Percentiles rank a stretch among this genome's conserved stretches.
phyloP scores from a whole-genome alignment of 2,888 invertebrate genomes.

The Rotaria sp. region DNA sequence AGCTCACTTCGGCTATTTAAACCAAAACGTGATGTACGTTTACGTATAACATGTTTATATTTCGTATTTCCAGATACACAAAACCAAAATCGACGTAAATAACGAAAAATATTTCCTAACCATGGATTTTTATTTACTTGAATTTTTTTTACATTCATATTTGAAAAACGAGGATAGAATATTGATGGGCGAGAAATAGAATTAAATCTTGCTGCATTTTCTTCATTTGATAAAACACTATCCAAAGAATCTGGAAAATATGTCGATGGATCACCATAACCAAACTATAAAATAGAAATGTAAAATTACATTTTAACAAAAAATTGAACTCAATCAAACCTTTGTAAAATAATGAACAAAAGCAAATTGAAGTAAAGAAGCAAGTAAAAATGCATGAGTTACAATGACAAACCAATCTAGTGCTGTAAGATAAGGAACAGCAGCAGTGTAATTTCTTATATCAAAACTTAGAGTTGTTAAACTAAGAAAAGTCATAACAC shows the following conservation, averaged over 20 bases:
- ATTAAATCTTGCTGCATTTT: not conserved
- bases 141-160: not conserved
- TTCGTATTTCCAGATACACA: slow-evolving; percentile 29
- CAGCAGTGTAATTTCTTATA: slow-evolving; percentile 72
- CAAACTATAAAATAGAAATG: not conserved
- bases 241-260: not conserved
- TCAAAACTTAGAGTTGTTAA: slow-evolving; percentile 76
- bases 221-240: not conserved
- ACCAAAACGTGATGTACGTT: slow-evolving; percentile 31
- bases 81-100: slow-evolving; percentile 32
- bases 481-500: slow-evolving; percentile 65
- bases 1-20: slow-evolving; percentile 72
- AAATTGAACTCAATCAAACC: not conserved
- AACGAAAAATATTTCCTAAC: not conserved
- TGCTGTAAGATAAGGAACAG: slow-evolving; percentile 78
- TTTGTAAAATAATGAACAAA: slow-evolving; percentile 89
- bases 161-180: not conserved
- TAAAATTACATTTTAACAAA: no score
- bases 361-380: slow-evolving; percentile 84
- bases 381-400: slow-evolving; percentile 67
- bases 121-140: not conserved
- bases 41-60: slow-evolving; percentile 28
- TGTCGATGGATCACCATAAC: slow-evolving; percentile 32
- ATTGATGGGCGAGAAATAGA: not conserved
- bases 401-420: slow-evolving; percentile 74